Base-by-base conservation (phyloP, 2,797 vertebrate genomes). In the Brachyrhaphis roseni region DNA sequence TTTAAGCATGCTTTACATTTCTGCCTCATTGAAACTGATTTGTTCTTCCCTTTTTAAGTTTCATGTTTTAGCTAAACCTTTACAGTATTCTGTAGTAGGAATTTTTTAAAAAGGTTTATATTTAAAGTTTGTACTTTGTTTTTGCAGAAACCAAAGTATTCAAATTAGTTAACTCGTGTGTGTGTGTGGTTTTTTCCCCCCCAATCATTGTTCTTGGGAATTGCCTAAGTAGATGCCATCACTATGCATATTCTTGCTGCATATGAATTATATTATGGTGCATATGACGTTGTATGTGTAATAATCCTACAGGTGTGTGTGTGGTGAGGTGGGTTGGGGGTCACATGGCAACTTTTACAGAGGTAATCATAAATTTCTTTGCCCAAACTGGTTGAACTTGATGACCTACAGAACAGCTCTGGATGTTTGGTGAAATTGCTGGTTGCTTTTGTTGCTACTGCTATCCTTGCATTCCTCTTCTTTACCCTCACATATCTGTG, bases 1-100 rank as follows among this genome's bases (percentile, higher is more conserved):
- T 83, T 85, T 85, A 86, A 78, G 74, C 84, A 87, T 84, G 81
- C 74, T 78, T 81, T 51, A 15, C 41, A 72, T 80, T 6, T 81
- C 3, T 62, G 2, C 74, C 1, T 79, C 12, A 78, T 68, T 83
- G 36, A 45, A 59, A 75, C 70, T 49, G n/a, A 76, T 47, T 1
- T 46, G 1, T 66, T 82, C 74, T 47, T 68, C 1, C 74, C 49
- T 45, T 70, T 83, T 28, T 28, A 28, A 82, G 41, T 57, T 55
- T 64, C 45, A 78, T 57, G 23, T 43, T 78, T 11, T 45, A 75
- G 41, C 8, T 79, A 80, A 80, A 73, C 34, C 74, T 46, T 74
- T 79, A 23, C 1, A 8, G 43, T 64, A 2, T 39, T 34, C 64
- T 64, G 20, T 5, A 57, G 18, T 31, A 62, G 4, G 36, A 43